Evolutionary conservation across 2,888 invertebrate genomes (phyloP), one percentile per base, ranked within the genome.

Genomic region (Sussaba pulchella): DNA sequence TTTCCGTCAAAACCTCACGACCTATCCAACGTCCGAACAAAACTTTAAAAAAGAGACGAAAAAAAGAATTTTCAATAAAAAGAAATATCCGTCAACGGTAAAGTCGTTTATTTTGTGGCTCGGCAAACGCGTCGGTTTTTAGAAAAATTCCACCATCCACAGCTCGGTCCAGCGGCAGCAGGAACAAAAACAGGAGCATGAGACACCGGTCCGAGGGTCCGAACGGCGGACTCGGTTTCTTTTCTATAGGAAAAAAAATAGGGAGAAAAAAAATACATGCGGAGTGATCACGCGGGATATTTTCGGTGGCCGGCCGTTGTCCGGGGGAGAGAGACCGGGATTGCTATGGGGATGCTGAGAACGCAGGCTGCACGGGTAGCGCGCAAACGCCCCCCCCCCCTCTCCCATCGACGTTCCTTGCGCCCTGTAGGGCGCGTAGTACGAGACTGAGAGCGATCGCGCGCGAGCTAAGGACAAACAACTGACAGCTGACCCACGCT

Each of bases 401-500:
- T 83, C 26, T 45, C 43, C 9, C 31, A 2, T 8, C 1, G 1
- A n/a, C 43, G n/a, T 50, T 21, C 31, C 8, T 31, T 31, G 31
- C 72, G 57, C 41, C 71, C 45, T 31, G n/a, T n/a, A n/a, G n/a
- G n/a, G 41, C 63, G n/a, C 45, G 36, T 14, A 43, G 26, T 39
- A 14, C 39, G 36, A 45, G 39, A 39, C 64, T 41, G 54, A 57
- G 76, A 67, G 67, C 61, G 64, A 77, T 75, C 72, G 71, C 71
- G 78, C 77, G 69, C 81, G 74, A 79, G 61, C 77, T 71, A 70
- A 88, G 89, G 90, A 90, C 91, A 91, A 91, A 91, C 90, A 91
- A 89, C 90, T 88, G 90, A 90, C 92, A 92, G 92, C 92, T 92
- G 92, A 91, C 91, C 91, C 90, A 89, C 88, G 89, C 87, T 89